Evolutionary conservation across 2,888 invertebrate species (phyloP).

Genomic region (Sarcophaga caerulescens): DNA sequence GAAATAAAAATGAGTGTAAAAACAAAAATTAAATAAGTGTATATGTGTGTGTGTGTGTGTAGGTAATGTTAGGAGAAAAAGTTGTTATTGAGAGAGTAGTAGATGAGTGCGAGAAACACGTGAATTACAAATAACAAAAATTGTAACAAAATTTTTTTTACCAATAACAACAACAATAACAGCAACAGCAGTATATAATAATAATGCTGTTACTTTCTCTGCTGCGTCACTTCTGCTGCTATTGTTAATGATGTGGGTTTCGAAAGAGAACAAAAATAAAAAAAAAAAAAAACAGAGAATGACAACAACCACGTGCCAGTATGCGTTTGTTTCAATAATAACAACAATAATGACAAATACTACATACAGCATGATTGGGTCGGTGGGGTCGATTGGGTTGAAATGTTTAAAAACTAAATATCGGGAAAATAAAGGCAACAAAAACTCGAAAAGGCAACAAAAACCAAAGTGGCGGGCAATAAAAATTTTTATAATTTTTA

Average conservation of each 20-base stretch:
- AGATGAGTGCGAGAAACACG: constrained; percentile 60
- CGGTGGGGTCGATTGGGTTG: constrained; percentile 23
- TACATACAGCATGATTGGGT: neutral
- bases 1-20: constrained; percentile 29
- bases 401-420: constrained; percentile 49
- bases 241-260: constrained; percentile 29
- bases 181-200: constrained; percentile 36
- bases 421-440: neutral
- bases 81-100: neutral
- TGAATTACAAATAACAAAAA: constrained; percentile 62
- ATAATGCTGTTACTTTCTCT: constrained; percentile 32
- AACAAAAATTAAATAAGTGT: neutral
- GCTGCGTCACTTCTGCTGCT: constrained; percentile 12
- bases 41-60: too few relatives aligned
- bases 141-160: constrained; percentile 55
- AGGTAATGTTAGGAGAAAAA: neutral
- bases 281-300: neutral
- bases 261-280: neutral
- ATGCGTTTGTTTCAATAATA: constrained; percentile 50
- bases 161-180: constrained; percentile 28
- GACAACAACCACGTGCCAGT: constrained; percentile 63
- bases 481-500: constrained; percentile 52
- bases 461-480: constrained; percentile 59
- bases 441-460: constrained; percentile 39
- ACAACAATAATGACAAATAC: constrained; percentile 33